A percentile compares a stretch with the other conserved stretches of the same genome.
These are phyloP conservation scores for Cyprinella venusta DNA, from an alignment of 2,797 vertebrate genomes.

Conservation along the genomic window DNA sequence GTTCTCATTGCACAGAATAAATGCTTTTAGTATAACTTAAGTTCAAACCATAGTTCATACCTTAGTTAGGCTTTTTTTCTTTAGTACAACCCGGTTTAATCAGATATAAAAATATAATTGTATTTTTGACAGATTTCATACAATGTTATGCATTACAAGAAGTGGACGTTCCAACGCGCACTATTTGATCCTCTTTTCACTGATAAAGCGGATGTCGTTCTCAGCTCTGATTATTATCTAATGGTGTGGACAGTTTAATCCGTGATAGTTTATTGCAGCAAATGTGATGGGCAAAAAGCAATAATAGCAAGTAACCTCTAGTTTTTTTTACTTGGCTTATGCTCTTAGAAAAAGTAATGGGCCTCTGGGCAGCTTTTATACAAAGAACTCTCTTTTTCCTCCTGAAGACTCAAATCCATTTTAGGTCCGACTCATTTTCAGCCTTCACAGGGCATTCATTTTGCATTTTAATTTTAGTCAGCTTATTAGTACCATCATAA, in stretches of 20 bases:
- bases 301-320: too few species aligned
- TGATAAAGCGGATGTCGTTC: conserved; percentile 13
- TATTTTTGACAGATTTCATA: background rate
- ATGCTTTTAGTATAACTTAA: background rate
- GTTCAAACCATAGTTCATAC: background rate
- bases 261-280: conserved; percentile 9
- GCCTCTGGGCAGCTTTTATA: conserved; percentile 49
- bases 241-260: conserved; percentile 41
- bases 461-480: background rate
- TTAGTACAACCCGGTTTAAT: background rate
- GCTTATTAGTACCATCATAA: background rate
- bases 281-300: background rate
- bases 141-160: background rate
- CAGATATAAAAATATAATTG: background rate
- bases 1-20: background rate
- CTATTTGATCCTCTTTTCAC: conserved; percentile 18
- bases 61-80: background rate
- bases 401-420: conserved; percentile 40
- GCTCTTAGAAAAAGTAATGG: conserved; percentile 12
- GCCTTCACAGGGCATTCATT: background rate
- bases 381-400: conserved; percentile 19
- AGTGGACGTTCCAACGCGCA: background rate
- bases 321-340: background rate
- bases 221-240: conserved; percentile 28
- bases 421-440: background rate